Evolutionary conservation across 2,888 invertebrate genomes (phyloP), one percentile per base, ranked within the genome.

Genomic region (Pristionchus maxplancki): DNA sequence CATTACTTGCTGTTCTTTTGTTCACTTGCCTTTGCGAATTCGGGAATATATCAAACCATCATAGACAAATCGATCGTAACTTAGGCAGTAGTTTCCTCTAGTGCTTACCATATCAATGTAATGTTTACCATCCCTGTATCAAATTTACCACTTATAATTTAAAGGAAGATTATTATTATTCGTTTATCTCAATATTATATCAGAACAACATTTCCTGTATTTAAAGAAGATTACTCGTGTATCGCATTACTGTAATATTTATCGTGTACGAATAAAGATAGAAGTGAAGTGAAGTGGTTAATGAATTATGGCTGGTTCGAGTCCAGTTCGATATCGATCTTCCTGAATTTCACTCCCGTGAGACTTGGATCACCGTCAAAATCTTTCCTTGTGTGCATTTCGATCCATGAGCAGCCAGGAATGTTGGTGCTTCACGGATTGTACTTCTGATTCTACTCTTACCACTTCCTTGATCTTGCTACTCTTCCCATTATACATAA

Each of bases 271-370:
- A 37, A 74, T 74, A 74, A 74, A 74, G n/a, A 31, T 74, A 40
- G 24, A 37, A 40, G 11, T 40, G 24, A 40, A 31, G 13, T 34
- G 71, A 24, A 74, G 28, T 31, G 1, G 28, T 28, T 34, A 5
- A 64, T 15, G 13, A 40, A 5, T 9, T 9, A 5, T 15, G 0
- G 8, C 78, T 78, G 78, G 78, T 78, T 48, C 24, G 48, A 40
- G 44, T 78, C 78, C 78, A 78, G 78, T 78, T n/a, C 13, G 28
- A 78, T 78, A 78, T 78, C 78, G 31, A 67, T 67, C 31, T 58
- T 28, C 64, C 28, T n/a, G 64, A 64, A n/a, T n/a, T n/a, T n/a
- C n/a, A n/a, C n/a, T n/a, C n/a, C n/a, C n/a, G n/a, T n/a, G n/a
- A n/a, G n/a, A n/a, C n/a, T n/a, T n/a, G n/a, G n/a, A n/a, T n/a